These are phyloP conservation scores for Buphagus erythrorhynchus DNA, from an alignment of 2,797 vertebrate species.

Conservation along the genomic window DNA sequence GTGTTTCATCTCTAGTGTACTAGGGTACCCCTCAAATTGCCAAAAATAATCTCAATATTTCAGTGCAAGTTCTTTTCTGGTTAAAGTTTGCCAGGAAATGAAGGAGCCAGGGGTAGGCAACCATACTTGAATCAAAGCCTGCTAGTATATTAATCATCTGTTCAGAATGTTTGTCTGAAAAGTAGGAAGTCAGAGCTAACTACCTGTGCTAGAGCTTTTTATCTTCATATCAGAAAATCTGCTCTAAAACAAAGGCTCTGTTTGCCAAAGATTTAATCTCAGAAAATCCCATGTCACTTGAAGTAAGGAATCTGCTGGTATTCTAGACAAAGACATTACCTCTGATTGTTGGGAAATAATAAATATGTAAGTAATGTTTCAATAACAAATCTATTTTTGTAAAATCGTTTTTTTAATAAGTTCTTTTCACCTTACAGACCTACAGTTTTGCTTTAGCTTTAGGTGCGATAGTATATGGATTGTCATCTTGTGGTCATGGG, in stretches of 20 bases:
- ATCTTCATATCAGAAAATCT: neutral
- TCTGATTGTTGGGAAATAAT: neutral
- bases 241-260: neutral
- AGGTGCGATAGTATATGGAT: slow-evolving; percentile 86
- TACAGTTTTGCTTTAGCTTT: slow-evolving; percentile 91
- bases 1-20: neutral
- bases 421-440: slow-evolving; percentile 77
- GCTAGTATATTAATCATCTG: neutral
- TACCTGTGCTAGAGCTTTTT: neutral
- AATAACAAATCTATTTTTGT: neutral
- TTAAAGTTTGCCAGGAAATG: neutral
- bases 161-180: neutral
- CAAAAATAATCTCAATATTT: neutral
- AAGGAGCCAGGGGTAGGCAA: neutral
- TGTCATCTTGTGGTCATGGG: slow-evolving; percentile 89
- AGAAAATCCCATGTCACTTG: neutral
- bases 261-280: neutral
- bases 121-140: neutral
- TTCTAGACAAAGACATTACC: neutral
- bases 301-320: neutral
- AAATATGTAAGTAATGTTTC: neutral
- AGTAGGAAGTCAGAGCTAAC: neutral
- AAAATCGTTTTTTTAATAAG: neutral
- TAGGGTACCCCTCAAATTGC: neutral
- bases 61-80: neutral